Evolutionary conservation across 2,797 vertebrate species (phyloP), one percentile per base, ranked within the genome.

Genomic region (Gorsachius magnificus): DNA sequence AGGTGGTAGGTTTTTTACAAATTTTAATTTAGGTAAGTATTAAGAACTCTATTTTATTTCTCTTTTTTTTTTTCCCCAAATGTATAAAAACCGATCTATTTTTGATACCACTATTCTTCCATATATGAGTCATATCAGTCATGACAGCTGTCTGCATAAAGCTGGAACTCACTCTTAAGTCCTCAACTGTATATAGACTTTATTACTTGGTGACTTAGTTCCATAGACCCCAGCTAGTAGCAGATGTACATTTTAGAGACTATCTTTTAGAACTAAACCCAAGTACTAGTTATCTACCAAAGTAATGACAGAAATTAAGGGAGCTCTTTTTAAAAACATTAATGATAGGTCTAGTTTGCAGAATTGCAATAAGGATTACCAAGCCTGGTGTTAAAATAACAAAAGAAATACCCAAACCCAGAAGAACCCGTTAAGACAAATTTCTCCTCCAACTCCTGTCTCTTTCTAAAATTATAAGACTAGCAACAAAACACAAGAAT

Each of bases 11-110:
- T 93, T 22, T 91, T 95, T 93, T 83, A 87, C 75, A 85, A 80
- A 85, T 84, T 90, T 92, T 89, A 89, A 87, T 92, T 93, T 90
- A 94, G 69, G n/a, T 36, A 72, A 48, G 26, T 72, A 64, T 75
- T 75, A 83, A 89, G 75, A 89, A 83, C 5, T 6, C 21, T 72
- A 60, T 80, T n/a, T n/a, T n/a, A n/a, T n/a, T n/a, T n/a, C n/a
- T n/a, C n/a, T n/a, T n/a, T n/a, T n/a, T n/a, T n/a, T n/a, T n/a
- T n/a, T n/a, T n/a, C n/a, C n/a, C n/a, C n/a, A n/a, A n/a, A n/a
- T n/a, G n/a, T n/a, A n/a, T n/a, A n/a, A n/a, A 89, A 45, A 2
- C 1, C 24, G 36, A 36, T 74, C 35, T 87, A 86, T 89, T 87
- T 92, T 56, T 82, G 60, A 89, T 57, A 54, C 22, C 64, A 33